Evolutionary conservation across 2,888 invertebrate genomes (phyloP).

Genomic region (Tetrapedia diversipes): DNA sequence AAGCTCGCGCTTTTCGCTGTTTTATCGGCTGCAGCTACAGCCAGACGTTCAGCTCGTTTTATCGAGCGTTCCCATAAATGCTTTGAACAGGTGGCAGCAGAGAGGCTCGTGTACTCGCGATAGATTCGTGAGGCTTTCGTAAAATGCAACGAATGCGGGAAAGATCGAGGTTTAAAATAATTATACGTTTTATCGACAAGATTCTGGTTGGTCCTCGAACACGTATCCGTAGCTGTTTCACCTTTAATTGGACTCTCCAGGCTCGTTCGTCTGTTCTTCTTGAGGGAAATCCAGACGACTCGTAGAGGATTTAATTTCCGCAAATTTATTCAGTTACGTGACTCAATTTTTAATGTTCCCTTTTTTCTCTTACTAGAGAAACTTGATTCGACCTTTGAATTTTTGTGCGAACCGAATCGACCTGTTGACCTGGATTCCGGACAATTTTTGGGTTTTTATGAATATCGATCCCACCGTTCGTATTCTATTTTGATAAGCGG

Average conservation of each 20-base stretch:
- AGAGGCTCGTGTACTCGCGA: neutral
- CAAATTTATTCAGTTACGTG: conserved; percentile 49
- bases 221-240: conserved; percentile 46
- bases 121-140: conserved; percentile 9
- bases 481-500: neutral
- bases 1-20: conserved; percentile 37
- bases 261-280: conserved; percentile 1
- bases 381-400: too few species aligned
- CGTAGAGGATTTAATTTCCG: conserved; percentile 36
- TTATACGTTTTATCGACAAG: conserved; percentile 38
- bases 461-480: neutral
- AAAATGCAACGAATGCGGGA: neutral
- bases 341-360: conserved; percentile 22
- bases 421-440: neutral
- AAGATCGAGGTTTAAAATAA: conserved; percentile 38
- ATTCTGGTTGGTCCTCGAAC: conserved; percentile 44
- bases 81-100: conserved; percentile 44
- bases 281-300: conserved; percentile 6
- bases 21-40: conserved; percentile 49
- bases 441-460: neutral
- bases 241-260: conserved; percentile 52
- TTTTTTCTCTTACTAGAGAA: neutral
- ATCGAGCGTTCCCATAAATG: neutral
- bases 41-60: neutral
- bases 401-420: neutral